These are phyloP conservation scores for Cirrhinus mrigala DNA, from an alignment of 2,797 vertebrate genomes.

Conservation along the genomic window DNA sequence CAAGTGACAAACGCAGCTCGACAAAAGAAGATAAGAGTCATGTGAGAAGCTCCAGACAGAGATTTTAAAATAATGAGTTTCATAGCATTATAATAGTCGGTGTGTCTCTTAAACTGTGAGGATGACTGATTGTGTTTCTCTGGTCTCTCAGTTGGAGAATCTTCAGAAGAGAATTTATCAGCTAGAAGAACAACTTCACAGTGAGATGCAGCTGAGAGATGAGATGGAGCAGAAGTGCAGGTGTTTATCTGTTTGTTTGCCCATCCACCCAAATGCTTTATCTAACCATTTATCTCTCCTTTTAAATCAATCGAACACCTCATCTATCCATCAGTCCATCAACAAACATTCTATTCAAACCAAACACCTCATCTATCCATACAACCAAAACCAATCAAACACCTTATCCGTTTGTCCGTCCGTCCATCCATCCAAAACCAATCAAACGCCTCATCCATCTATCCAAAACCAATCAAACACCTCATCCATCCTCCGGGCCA, in stretches of 20 bases:
- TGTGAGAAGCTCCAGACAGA: constrained; percentile 77
- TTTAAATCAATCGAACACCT: not conserved
- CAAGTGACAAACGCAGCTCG: constrained; percentile 89
- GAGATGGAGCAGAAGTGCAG: constrained; percentile 99
- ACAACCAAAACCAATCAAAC: not conserved
- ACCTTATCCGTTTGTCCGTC: not conserved
- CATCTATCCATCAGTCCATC: not conserved
- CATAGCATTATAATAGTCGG: not conserved
- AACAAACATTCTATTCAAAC: not conserved
- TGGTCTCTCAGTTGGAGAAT: constrained; percentile 87
- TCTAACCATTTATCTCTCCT: not conserved
- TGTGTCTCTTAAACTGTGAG: not conserved
- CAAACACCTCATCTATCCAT: not conserved
- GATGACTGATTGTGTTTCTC: not conserved
- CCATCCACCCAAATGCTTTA: not conserved
- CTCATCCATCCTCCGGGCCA: too few species aligned
- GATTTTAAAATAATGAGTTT: not conserved
- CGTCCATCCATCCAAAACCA: not conserved
- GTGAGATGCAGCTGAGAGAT: constrained; percentile 97
- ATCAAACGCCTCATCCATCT: not conserved
- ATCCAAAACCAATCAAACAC: not conserved
- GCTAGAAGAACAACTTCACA: constrained; percentile 95
- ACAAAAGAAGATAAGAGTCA: constrained; percentile 92
- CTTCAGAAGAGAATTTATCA: constrained; percentile 96
- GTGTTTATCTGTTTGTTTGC: constrained; percentile 69